Base-by-base conservation (phyloP, 2,113 vertebrate genomes). In the Malurus elegans region DNA sequence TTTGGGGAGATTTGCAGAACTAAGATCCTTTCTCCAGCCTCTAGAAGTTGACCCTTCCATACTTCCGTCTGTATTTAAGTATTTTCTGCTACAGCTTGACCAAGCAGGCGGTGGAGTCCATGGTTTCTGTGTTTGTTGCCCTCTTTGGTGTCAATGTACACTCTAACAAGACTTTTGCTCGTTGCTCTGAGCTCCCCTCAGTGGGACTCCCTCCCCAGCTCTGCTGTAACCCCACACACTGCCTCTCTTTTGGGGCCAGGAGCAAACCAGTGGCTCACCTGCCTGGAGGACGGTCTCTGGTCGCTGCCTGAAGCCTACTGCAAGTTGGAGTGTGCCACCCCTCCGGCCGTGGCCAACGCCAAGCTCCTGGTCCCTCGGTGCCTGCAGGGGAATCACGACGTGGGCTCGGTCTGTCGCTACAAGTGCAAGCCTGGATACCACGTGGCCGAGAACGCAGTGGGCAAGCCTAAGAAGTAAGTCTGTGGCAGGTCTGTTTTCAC, bases 261-360 rank as follows among this genome's bases (percentile, higher is more conserved):
- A 80, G 95, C 97, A 93, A 99, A 97, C 88, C 98, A 99, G 34
- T 98, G 98, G 98, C 91, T 99, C 96, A 98, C 98, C 65, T 99
- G 99, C 96, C 97, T 99, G 92, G 99, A 99, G 75, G 99, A 99
- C 0, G 98, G 99, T 8, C 97, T 99, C 56, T 99, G 99, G 99
- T 99, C 99, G 3, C 98, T 99, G 69, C 99, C 99, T 0, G 99
- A 99, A 94, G 99, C 98, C 51, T 99, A 99, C 97, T 99, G 99
- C 97, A 99, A 99, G 97, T 95, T 99, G 26, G 99, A 99, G 88
- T 99, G 99, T 3, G 97, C 97, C 1, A 93, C 95, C 0, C 98
- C 98, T 2, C 98, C 98, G 0, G 26, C 9, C 1, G 89, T 99
- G 50, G 86, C 97, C 13, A 96, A 98, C 0, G 98, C 99, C 92